A percentile compares a stretch with the other conserved stretches of the same genome.
Evolutionary conservation across 2,888 invertebrate species (phyloP).

Genomic region (Barypeithes pellucidus): DNA sequence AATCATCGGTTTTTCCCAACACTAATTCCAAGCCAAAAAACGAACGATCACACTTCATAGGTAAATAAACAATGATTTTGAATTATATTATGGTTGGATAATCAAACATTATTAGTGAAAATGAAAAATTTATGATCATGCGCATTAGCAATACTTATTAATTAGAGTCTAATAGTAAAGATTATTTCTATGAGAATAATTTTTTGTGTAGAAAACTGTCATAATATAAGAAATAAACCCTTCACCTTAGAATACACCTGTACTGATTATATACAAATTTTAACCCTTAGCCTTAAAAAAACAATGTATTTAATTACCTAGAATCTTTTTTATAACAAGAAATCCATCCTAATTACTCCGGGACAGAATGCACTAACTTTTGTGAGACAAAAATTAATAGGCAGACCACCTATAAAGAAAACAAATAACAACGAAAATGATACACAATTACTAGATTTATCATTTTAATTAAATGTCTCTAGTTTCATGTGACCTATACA

Average conservation of each 20-base stretch:
- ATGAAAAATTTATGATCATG: too few species aligned
- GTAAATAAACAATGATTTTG: too few species aligned
- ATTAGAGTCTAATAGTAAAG: too few species aligned
- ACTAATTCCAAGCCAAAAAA: too few species aligned
- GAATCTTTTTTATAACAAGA: constrained; percentile 37
- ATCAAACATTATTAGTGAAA: too few species aligned
- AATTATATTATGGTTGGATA: too few species aligned
- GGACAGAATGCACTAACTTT: constrained; percentile 28
- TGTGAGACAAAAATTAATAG: constrained; percentile 58
- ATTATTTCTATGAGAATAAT: too few species aligned
- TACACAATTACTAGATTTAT: constrained; percentile 40
- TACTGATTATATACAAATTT: background rate
- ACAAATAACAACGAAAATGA: constrained; percentile 46
- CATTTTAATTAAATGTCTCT: constrained; percentile 50
- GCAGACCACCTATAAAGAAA: constrained; percentile 59
- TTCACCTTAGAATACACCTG: background rate
- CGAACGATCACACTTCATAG: too few species aligned
- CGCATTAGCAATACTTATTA: too few species aligned
- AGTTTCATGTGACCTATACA: constrained; percentile 12
- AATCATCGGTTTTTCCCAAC: too few species aligned
- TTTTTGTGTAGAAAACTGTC: background rate
- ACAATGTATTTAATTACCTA: constrained; percentile 12
- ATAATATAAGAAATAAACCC: background rate
- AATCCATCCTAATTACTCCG: constrained; percentile 40
- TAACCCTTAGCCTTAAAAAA: constrained; percentile 1